phyloP scores from a whole-genome alignment of 2,797 vertebrate genomes.

The Sebastiscus tertius region DNA sequence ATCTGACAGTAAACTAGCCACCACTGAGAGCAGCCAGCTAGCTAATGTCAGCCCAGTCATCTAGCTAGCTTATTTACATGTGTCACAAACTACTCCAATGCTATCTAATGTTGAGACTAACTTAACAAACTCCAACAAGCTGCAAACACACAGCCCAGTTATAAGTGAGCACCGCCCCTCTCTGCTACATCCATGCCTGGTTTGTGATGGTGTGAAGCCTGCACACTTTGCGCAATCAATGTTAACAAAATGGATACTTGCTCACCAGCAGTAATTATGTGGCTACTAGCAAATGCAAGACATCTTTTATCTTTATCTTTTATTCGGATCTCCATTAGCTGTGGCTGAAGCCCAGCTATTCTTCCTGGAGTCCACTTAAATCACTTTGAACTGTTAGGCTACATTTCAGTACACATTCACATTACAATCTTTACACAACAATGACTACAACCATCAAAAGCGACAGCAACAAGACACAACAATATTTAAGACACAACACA shows the following conservation, averaged over 20 bases:
- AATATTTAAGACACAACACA: too few relatives aligned
- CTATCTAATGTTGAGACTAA: neutral
- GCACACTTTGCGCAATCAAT: conserved; percentile 49
- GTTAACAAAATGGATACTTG: conserved; percentile 38
- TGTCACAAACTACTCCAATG: neutral
- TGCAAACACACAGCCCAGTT: neutral
- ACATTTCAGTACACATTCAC: too few relatives aligned
- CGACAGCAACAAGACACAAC: too few relatives aligned
- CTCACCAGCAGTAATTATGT: neutral
- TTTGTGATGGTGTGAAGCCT: conserved; percentile 68
- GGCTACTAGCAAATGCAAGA: neutral
- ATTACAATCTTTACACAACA: too few relatives aligned
- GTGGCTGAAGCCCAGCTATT: too few relatives aligned
- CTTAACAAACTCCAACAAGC: neutral
- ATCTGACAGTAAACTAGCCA: neutral
- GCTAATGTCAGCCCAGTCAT: too few relatives aligned
- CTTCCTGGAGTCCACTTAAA: too few relatives aligned
- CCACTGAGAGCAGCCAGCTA: neutral
- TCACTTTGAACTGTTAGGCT: too few relatives aligned
- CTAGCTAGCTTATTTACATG: neutral
- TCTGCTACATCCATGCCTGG: conserved; percentile 54
- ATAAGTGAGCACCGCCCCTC: conserved; percentile 70
- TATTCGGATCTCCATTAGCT: too few relatives aligned
- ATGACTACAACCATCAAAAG: too few relatives aligned
- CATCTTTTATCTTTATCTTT: too few relatives aligned